Evolutionary conservation across 2,113 vertebrate genomes (phyloP), one percentile per base, ranked within the genome.

Genomic region (Myanophis thanlyinensis): DNA sequence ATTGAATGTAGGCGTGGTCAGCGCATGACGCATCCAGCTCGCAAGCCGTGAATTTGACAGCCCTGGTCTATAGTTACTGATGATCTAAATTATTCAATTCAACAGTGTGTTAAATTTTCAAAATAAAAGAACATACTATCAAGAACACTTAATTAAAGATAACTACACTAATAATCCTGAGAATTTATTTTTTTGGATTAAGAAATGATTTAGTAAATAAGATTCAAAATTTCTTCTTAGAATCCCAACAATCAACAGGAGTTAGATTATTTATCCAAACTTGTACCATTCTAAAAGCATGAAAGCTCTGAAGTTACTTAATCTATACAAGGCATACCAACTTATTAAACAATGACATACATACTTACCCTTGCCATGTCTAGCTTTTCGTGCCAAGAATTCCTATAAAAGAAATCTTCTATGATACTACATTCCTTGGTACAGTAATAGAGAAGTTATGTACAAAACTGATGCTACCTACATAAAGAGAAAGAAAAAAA

Each of bases 331-430:
- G 8, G 22, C 0, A 0, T 90, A 30, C 8, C 89, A n/a, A 2
- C 86, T 35, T 87, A 13, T 88, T 95, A 90, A 89, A 87, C 25
- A 85, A 90, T 48, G 44, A 87, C 46, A 13, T 10, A n/a, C 80
- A 35, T 2, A 97, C 98, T 97, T 96, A 98, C 98, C 97, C 97
- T 98, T 93, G 97, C 97, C 98, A 98, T 98, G 52, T 94, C 95
- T 96, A 95, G 93, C 80, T 93, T 93, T 80, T 92, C 93, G 67
- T 15, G 49, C 95, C 88, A 35, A 94, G 96, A 94, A 30, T 94
- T 95, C 91, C 95, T 93, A 84, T 96, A 94, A 94, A 97, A 95
- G 94, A 95, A 96, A 95, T 96, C 95, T 95, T 98, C 97, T 95
- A 35, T 67, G 62, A 67, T 67, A 95, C 97, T 96, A 98, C 96